Base-by-base conservation (phyloP, 2,888 invertebrate species). In the Spatulosminthurus flaviceps region DNA sequence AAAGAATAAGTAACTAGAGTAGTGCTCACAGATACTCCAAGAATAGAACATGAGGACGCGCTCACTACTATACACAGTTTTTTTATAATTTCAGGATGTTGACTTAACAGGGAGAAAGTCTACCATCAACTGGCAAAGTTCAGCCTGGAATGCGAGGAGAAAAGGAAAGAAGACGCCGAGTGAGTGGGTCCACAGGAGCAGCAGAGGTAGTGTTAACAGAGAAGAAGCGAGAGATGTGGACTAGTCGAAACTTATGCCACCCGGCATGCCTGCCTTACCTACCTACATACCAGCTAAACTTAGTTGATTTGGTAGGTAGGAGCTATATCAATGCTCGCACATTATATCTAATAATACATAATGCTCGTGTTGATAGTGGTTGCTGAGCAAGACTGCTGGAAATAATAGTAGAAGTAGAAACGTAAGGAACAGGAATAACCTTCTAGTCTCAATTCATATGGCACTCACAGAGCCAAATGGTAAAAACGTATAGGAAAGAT, bases 91-190 rank as follows among this genome's bases (percentile, higher is more conserved):
- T 64, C 13, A 2, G 24, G 71, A 42, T n/a, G 73, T 73, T 26
- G 64, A 51, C 74, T 60, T 61, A 34, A 34, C 74, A 19, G 34
- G 22, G 74, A 61, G 61, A 74, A 74, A 74, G 74, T 74, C 74
- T 74, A 60, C 74, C 60, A 74, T 74, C 74, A 34, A 74, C 74
- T 74, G 74, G 21, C 74, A 73, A 34, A 61, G 64, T 64, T 64
- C 24, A 22, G 26, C 24, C 64, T 26, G 11, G 64, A 64, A 64
- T 64, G 64, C 64, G 64, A 26, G 26, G 64, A 64, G 64, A 64
- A 64, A 64, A 64, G 64, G 64, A 64, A 64, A 64, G n/a, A n/a
- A n/a, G 64, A 13, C 64, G 24, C 13, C 24, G 26, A 64, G 64
- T 64, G 26, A 4, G 64, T 64, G 26, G 11, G 64, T 24, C 64